Conservation (phyloP, 2,797 vertebrate genomes). For the Propithecus deckenii region DNA sequence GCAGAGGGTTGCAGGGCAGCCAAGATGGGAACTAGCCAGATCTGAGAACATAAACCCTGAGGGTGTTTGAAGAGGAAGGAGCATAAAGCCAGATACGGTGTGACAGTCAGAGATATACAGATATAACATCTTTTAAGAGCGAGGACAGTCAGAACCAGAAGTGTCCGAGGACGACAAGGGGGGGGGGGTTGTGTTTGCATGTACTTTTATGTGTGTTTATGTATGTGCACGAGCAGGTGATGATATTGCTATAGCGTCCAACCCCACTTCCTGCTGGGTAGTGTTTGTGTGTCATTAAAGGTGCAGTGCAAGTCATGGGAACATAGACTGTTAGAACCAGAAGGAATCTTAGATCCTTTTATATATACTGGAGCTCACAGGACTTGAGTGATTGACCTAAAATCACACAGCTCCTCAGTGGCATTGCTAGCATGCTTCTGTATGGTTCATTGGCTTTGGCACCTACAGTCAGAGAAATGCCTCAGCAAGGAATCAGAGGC, state of each 20-base stretch:
- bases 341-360: background rate
- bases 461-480: background rate
- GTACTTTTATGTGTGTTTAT: background rate
- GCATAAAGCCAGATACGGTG: background rate
- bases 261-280: background rate
- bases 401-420: background rate
- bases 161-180: background rate
- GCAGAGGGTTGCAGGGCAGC: background rate
- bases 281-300: background rate
- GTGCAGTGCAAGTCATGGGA: background rate
- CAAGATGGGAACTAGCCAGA: background rate
- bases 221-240: background rate
- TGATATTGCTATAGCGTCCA: background rate
- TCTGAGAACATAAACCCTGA: background rate
- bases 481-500: background rate
- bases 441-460: background rate
- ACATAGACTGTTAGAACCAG: background rate
- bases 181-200: background rate
- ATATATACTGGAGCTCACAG: background rate
- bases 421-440: background rate
- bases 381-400: background rate
- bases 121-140: background rate
- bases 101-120: background rate
- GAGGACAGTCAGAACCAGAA: background rate
- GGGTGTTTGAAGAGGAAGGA: background rate